Base-by-base conservation (phyloP, 1,140 invertebrate species). In the Artemia franciscana region DNA sequence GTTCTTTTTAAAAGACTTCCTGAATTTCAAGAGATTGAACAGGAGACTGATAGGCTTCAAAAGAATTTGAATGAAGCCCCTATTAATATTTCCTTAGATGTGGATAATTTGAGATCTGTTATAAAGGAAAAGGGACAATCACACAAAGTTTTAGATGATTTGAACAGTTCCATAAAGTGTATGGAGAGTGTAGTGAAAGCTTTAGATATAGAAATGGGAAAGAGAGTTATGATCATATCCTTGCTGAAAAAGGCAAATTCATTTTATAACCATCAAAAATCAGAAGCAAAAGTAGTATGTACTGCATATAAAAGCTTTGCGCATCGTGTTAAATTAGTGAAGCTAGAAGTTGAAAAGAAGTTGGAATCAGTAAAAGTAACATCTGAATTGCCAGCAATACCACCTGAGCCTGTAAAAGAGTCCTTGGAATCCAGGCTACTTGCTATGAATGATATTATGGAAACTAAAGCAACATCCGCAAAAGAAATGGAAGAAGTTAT, bases 291-390 rank as follows among this genome's bases (percentile, higher is more conserved):
- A 78, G 84, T 91, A 68, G 90, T 94, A 25, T 85, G 83, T 51
- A 88, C 88, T 79, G 90, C 91, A 5, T 95, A 93, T 70, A 87
- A 86, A 74, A 91, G 87, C 70, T 94, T 92, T 78, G 86, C 86
- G 2, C 81, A 80, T 39, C 77, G 88, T 67, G 86, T 94, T 0
- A 86, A 88, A 70, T 81, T 80, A 61, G 77, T 93, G 23, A 85
- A 91, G 70, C 82, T 84, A 56, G 89, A 88, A 70, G 70, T 93
- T 39, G 85, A 86, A 66, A 88, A 93, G 66, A 71, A 87, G 25
- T 78, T 79, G 64, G 75, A 76, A 15, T n/a, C n/a, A n/a, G n/a
- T n/a, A n/a, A n/a, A n/a, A n/a, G n/a, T n/a, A n/a, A 78, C 73
- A 2, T 70, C 90, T 59, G 73, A 75, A 9, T 68, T 67, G 63